phyloP scores from a whole-genome alignment of 2,888 invertebrate genomes.

The Scelioninae gen. 1 region DNA sequence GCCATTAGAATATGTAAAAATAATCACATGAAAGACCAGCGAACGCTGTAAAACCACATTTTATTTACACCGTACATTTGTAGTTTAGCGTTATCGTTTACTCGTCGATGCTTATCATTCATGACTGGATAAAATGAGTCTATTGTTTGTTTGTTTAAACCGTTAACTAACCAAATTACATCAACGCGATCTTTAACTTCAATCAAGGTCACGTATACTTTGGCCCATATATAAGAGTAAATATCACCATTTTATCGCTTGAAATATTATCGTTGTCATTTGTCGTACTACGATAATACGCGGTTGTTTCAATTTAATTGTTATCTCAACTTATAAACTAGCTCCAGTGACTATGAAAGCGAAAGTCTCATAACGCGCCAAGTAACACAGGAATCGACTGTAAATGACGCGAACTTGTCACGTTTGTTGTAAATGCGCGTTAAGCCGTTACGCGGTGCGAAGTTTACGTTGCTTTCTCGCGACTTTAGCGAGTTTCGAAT shows the following conservation, averaged over 20 bases:
- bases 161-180: slow-evolving; percentile 58
- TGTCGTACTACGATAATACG: slow-evolving; percentile 38
- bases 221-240: slow-evolving; percentile 60
- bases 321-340: slow-evolving; percentile 56
- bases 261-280: slow-evolving; percentile 36
- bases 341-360: slow-evolving; percentile 47
- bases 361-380: slow-evolving; percentile 53
- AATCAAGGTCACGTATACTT: slow-evolving; percentile 63
- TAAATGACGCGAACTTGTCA: slow-evolving; percentile 53
- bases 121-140: slow-evolving; percentile 21
- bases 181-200: slow-evolving; percentile 49
- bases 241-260: slow-evolving; percentile 35
- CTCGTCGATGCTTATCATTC: slow-evolving; percentile 30
- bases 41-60: slow-evolving; percentile 6
- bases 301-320: slow-evolving; percentile 46
- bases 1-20: too few relatives aligned
- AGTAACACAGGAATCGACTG: slow-evolving; percentile 38
- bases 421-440: slow-evolving; percentile 40
- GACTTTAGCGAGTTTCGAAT: slow-evolving; percentile 44
- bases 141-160: slow-evolving; percentile 36
- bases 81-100: slow-evolving; percentile 30
- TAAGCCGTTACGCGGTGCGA: slow-evolving; percentile 4
- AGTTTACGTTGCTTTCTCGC: slow-evolving; percentile 27
- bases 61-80: slow-evolving; percentile 8
- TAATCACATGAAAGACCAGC: neutral